These are phyloP conservation scores for Peucedramus taeniatus DNA, from an alignment of 2,113 vertebrate genomes.

Conservation along the genomic window DNA sequence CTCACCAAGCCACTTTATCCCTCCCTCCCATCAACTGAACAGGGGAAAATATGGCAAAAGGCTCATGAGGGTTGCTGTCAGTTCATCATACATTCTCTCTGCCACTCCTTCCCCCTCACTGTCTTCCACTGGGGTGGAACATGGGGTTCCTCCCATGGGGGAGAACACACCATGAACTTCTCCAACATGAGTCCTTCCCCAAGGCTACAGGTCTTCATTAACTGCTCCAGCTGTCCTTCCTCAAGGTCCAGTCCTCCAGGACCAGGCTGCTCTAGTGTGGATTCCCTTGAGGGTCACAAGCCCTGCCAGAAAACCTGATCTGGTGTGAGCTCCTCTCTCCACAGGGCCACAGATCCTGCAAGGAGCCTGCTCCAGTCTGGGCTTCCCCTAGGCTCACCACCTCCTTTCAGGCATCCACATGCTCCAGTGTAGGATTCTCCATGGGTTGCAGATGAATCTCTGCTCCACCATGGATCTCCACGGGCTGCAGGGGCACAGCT, in stretches of 20 bases:
- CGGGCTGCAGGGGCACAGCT: neutral
- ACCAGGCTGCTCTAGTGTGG: neutral
- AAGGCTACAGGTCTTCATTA: accelerated
- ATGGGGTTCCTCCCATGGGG: neutral
- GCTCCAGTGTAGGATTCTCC: accelerated
- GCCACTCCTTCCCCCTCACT: neutral
- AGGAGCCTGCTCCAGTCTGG: accelerated
- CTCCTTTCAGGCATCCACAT: neutral
- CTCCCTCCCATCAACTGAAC: neutral
- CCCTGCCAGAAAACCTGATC: neutral
- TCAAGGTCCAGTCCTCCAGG: neutral
- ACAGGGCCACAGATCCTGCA: neutral
- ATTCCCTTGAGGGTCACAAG: accelerated
- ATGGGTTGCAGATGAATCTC: neutral
- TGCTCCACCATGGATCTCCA: neutral
- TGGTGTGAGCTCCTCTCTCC: neutral
- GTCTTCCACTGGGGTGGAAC: neutral
- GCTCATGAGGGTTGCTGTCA: too few relatives aligned
- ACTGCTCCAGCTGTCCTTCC: neutral
- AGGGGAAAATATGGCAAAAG: neutral
- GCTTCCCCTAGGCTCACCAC: accelerated
- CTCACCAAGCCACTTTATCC: neutral
- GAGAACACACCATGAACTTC: accelerated
- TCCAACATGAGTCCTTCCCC: neutral
- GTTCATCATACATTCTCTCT: neutral